Percentiles rank a stretch among this genome's conserved stretches.
These are phyloP conservation scores for Laupala kohalensis DNA, from an alignment of 1,140 invertebrate genomes.

Conservation along the genomic window DNA sequence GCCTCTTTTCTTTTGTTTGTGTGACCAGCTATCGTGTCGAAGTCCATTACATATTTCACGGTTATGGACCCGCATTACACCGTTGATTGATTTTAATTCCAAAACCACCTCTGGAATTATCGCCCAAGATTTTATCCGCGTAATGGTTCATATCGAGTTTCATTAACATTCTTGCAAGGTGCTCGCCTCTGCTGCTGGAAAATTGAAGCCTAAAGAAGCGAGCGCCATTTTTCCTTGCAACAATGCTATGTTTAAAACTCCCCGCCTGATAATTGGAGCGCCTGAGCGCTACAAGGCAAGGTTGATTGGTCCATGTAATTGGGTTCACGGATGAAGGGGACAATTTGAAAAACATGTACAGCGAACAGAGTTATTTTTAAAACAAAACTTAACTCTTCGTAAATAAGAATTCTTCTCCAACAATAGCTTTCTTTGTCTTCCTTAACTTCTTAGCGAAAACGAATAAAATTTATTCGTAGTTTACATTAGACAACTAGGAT, in stretches of 20 bases:
- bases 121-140: not conserved
- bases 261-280: not conserved
- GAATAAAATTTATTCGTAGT: no score
- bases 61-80: not conserved
- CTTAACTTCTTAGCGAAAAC: no score
- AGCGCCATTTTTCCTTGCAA: not conserved
- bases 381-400: no score
- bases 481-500: no score
- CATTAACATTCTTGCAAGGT: not conserved
- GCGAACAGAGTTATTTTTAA: no score
- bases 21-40: not conserved
- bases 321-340: not conserved
- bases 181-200: not conserved
- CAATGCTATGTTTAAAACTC: no score
- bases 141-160: not conserved
- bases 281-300: not conserved
- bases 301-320: not conserved
- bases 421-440: no score
- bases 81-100: not conserved
- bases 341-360: not conserved
- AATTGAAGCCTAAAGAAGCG: not conserved
- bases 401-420: no score
- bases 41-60: not conserved
- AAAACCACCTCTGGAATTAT: not conserved
- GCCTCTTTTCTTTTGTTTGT: not conserved